A percentile compares a stretch with the other conserved stretches of the same genome.
Conservation (phyloP, 2,113 vertebrate genomes). For the Lagopus muta region DNA sequence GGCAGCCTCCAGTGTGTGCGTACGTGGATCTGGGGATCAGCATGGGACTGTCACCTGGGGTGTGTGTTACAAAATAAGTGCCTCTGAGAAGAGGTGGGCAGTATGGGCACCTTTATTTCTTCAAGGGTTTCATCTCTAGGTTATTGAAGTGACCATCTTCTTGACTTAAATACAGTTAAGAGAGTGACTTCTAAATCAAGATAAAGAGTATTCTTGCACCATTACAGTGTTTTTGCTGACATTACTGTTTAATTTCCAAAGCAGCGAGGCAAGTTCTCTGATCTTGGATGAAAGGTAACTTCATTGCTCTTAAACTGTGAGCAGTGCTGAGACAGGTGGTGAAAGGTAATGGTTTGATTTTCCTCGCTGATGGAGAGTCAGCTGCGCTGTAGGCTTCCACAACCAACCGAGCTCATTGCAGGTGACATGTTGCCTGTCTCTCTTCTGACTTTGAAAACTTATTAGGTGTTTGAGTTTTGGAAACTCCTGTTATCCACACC, state of each 20-base stretch:
- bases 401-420: background rate
- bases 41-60: too few species aligned
- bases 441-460: background rate
- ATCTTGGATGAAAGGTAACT: background rate
- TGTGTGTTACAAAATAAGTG: background rate
- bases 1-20: too few species aligned
- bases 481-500: background rate
- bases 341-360: background rate
- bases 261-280: background rate
- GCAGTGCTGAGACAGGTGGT: fast-evolving
- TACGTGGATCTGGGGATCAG: too few species aligned
- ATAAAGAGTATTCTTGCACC: background rate
- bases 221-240: background rate
- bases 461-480: background rate
- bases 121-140: background rate
- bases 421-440: fast-evolving
- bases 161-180: background rate
- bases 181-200: background rate
- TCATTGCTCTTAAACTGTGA: fast-evolving
- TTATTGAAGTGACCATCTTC: background rate
- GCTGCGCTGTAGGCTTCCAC: background rate
- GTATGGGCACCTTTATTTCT: background rate
- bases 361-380: background rate
- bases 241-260: background rate
- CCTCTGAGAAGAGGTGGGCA: background rate